phyloP scores from a whole-genome alignment of 2,113 vertebrate species.

The Caranx ignobilis region DNA sequence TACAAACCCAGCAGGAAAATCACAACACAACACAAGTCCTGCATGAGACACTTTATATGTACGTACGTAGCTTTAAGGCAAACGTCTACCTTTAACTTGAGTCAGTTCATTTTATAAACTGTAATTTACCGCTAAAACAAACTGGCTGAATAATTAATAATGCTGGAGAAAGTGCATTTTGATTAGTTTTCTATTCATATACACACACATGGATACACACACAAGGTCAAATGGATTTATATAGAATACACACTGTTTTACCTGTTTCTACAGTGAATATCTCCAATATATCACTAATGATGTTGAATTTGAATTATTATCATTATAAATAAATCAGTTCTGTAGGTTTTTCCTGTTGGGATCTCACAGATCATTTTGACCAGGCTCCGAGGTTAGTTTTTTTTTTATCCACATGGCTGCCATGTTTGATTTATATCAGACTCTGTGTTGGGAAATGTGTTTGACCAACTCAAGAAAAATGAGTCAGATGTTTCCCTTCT shows the following conservation, averaged over 20 bases:
- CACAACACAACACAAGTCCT: not conserved
- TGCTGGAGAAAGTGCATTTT: not conserved
- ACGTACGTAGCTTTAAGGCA: no score
- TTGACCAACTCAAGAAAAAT: no score
- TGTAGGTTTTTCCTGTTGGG: constrained; percentile 41
- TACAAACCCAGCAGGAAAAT: constrained; percentile 44
- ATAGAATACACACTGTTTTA: not conserved
- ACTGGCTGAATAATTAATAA: not conserved
- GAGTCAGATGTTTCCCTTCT: not conserved
- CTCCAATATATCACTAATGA: not conserved
- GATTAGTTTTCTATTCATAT: not conserved
- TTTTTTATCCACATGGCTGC: constrained; percentile 20
- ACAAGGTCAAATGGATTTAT: not conserved
- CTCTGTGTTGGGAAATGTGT: not conserved
- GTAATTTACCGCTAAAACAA: not conserved
- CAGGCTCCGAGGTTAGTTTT: not conserved
- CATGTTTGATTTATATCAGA: constrained; percentile 39
- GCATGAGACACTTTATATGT: no score
- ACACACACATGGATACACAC: not conserved
- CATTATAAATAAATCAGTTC: not conserved
- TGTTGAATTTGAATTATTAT: not conserved
- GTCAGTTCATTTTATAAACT: not conserved
- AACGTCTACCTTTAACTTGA: not conserved
- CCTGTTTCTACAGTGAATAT: not conserved
- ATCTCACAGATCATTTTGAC: constrained; percentile 42